Conservation (phyloP, 2,113 vertebrate genomes). For the Nothoprocta perdicaria region DNA sequence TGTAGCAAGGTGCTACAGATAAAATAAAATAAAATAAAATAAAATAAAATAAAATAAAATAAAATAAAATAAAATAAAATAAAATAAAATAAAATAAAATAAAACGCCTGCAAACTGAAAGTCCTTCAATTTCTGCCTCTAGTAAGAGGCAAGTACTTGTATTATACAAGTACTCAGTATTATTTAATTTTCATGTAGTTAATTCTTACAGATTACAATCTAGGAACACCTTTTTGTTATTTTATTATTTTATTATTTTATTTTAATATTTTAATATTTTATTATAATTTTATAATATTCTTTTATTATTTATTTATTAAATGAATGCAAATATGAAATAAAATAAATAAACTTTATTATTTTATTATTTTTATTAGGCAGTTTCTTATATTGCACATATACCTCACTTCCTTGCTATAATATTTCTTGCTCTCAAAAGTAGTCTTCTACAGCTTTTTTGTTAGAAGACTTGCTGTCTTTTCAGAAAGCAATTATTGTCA, state of each 20-base stretch:
- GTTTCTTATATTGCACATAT: neutral
- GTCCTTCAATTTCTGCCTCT: neutral
- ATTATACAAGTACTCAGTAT: neutral
- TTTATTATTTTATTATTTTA: too few relatives aligned
- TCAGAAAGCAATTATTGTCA: neutral
- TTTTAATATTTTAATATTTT: too few relatives aligned
- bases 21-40: neutral
- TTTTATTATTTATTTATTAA: too few relatives aligned
- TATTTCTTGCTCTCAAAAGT: neutral
- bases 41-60: too few relatives aligned
- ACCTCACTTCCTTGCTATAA: neutral
- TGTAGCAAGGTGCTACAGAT: neutral
- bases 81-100: too few relatives aligned
- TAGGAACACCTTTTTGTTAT: neutral
- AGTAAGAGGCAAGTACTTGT: neutral
- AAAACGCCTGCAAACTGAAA: neutral
- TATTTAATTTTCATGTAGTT: neutral
- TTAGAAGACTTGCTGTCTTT: neutral
- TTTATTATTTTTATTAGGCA: neutral
- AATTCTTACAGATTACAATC: neutral
- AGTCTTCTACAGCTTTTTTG: neutral
- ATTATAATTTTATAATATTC: too few relatives aligned
- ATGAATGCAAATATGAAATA: too few relatives aligned
- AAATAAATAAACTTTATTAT: too few relatives aligned
- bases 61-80: neutral